Evolutionary conservation across 1,140 invertebrate species (phyloP), one percentile per base, ranked within the genome.

Genomic region (Ganaspis sp.): DNA sequence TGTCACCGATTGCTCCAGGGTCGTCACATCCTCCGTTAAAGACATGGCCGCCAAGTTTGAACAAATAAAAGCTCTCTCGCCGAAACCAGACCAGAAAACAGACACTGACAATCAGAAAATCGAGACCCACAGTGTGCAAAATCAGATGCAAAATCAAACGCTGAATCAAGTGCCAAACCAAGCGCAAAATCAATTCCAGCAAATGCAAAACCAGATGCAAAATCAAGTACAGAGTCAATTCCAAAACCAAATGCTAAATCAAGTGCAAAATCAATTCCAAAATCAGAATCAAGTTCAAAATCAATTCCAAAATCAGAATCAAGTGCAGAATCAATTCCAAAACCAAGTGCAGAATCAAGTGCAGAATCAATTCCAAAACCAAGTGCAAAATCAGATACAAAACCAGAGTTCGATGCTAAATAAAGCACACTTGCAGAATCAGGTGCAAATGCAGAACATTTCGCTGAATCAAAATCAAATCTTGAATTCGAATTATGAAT

Each of bases 21-120:
- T 84, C 8, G 80, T 87, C 0, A 84, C 76, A 73, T 92, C 88
- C 84, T 94, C 91, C 49, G 96, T 96, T 0, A 94, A 93, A 89
- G 96, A 97, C 87, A 93, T 97, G 84, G 95, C 96, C 3, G 95
- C 95, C 0, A 94, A 94, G 86, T 97, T 97, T 89, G 96, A 98
- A 90, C 94, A 93, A 85, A 94, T 81, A 37, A 83, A 86, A 71
- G 12, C 78, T 0, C 78, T 79, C 42, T 78, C 80, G 8, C 17
- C 70, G 0, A 86, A 86, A 8, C 1, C 78, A 4, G 86, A 88
- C 15, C 38, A 77, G 29, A 86, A 87, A 53, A 8, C 49, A 21
- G 76, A 81, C 37, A 23, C 21, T n/a, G n/a, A n/a, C n/a, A 40
- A 23, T 17, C 76, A 58, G 5, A 71, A 73, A 17, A 49, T 9